These are phyloP conservation scores for Phragmatobia fuliginosa DNA, from an alignment of 2,888 invertebrate genomes.

Conservation along the genomic window DNA sequence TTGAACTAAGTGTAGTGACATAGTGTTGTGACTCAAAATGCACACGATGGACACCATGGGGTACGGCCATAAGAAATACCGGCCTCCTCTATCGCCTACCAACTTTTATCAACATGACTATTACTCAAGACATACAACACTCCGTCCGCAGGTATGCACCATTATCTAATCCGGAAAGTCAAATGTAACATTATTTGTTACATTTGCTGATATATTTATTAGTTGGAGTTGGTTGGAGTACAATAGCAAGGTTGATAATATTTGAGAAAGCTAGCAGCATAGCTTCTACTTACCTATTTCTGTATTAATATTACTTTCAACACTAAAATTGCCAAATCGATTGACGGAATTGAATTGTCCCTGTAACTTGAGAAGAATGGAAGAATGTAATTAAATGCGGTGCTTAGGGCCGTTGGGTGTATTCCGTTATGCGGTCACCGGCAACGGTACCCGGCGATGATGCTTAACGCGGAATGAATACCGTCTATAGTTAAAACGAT, in stretches of 20 bases:
- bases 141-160: slow-evolving; percentile 79
- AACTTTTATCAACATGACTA: slow-evolving; percentile 87
- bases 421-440: slow-evolving; percentile 70
- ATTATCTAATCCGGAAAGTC: slow-evolving; percentile 21
- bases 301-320: neutral
- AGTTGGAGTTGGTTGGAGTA: neutral
- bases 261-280: neutral
- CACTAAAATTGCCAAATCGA: neutral
- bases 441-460: slow-evolving; percentile 74
- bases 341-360: slow-evolving; percentile 17
- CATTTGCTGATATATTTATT: slow-evolving; percentile 7
- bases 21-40: slow-evolving; percentile 63
- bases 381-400: slow-evolving; percentile 57
- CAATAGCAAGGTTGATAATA: neutral
- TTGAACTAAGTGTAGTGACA: slow-evolving; percentile 47
- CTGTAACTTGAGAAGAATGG: slow-evolving; percentile 59
- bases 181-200: slow-evolving; percentile 11
- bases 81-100: slow-evolving; percentile 87
- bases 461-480: slow-evolving; percentile 66
- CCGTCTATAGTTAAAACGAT: slow-evolving; percentile 49
- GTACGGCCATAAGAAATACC: slow-evolving; percentile 88
- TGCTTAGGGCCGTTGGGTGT: slow-evolving; percentile 69
- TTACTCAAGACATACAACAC: slow-evolving; percentile 81
- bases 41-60: slow-evolving; percentile 89
- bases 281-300: no score